Base-by-base conservation (phyloP, 1,140 invertebrate species). In the Medauroidea extradentata region DNA sequence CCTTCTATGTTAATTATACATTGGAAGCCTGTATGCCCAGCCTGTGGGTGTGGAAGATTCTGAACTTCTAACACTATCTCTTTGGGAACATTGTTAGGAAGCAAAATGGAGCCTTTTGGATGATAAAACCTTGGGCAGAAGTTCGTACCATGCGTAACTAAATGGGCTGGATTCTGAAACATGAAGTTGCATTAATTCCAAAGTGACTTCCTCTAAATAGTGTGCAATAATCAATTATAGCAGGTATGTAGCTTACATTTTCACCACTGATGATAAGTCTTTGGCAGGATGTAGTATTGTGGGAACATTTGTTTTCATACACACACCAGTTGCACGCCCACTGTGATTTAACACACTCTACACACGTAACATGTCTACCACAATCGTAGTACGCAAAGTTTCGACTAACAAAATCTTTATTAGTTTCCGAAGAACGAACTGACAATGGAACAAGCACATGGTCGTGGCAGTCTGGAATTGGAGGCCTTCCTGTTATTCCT, bases 301-400 rank as follows among this genome's bases (percentile, higher is more conserved):
- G 89, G 1, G 93, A 92, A 73, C 95, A 98, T 68, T 86, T 88
- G 73, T 97, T 97, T 66, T 96, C 93, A 71, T 93, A 94, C 51
- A 97, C 89, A 76, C 96, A 98, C 96, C 96, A 96, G 69, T 91
- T 94, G 69, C 93, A 96, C 2, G 87, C 86, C 93, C 93, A 96
- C 63, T 90, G 85, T 53, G 90, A 91, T 66, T 84, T 85, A 3
- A 95, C 90, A 74, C 93, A 96, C 34, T 88, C 84, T 43, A 85
- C 83, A 73, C 93, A 96, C 64, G 89, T 91, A 11, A 79, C 85
- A 72, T 98, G 94, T 57, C 86, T 84, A 7, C 87, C 87, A 72
- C 96, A 98, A 75, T 98, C 93, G 74, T 93, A 98, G 72, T 93
- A 97, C 13, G 92, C 92, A 75, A 98, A 97, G 73, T 89, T 89